Evolutionary conservation across 2,797 vertebrate genomes (phyloP).

Genomic region (Tragopan temminckii): DNA sequence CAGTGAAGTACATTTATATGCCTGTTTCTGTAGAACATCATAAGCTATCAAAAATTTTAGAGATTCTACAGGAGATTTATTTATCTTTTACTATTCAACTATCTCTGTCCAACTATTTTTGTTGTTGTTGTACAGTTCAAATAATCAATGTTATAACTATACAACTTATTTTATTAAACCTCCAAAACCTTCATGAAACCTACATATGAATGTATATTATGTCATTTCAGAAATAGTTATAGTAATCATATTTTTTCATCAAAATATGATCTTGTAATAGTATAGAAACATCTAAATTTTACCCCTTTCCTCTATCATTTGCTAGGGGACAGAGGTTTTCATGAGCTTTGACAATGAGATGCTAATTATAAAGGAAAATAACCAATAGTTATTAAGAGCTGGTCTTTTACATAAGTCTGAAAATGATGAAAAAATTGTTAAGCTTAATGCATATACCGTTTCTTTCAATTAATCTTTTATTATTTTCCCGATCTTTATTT

Average conservation of each 20-base stretch:
- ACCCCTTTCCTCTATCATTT: not conserved
- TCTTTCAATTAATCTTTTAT: not conserved
- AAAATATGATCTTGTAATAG: not conserved
- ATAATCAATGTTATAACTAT: not conserved
- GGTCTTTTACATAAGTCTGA: not conserved
- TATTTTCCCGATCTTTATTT: not conserved
- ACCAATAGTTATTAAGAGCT: not conserved
- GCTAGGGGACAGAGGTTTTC: not conserved
- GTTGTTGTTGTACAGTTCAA: not conserved
- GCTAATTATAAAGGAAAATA: not conserved
- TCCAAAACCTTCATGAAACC: not conserved
- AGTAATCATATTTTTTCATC: not conserved
- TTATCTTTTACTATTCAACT: not conserved
- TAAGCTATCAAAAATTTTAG: not conserved
- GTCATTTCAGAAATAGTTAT: not conserved
- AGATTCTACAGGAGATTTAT: not conserved
- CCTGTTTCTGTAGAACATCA: not conserved
- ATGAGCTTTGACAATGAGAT: not conserved
- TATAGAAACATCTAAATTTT: not conserved
- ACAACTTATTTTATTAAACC: not conserved
- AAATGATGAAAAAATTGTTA: not conserved
- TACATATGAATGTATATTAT: not conserved
- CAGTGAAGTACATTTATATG: not conserved
- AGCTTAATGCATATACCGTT: not conserved
- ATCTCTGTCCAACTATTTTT: not conserved